A percentile compares a stretch with the other conserved stretches of the same genome.
These are phyloP conservation scores for Pardosa pseudoannulata DNA, from an alignment of 2,888 invertebrate species.

Conservation along the genomic window DNA sequence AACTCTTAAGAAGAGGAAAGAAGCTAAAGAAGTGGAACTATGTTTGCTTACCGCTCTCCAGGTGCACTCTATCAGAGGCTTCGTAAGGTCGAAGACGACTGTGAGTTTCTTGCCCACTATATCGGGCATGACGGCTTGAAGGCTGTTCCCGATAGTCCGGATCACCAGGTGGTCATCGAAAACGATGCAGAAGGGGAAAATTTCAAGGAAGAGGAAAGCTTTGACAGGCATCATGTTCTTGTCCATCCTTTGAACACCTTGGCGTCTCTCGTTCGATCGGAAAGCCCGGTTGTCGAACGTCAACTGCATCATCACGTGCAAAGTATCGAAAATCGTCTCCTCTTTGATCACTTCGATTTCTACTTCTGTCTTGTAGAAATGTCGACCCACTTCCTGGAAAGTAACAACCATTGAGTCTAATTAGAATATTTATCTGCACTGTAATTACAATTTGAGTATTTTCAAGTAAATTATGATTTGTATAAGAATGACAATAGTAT, in stretches of 20 bases:
- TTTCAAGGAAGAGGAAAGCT: constrained; percentile 88
- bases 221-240: constrained; percentile 73
- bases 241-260: constrained; percentile 57
- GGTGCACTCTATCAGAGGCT: constrained; percentile 95
- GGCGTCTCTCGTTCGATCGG: constrained; percentile 61
- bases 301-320: constrained; percentile 94
- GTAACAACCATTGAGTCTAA: too few species aligned
- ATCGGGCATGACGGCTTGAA: constrained; percentile 86
- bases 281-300: constrained; percentile 96
- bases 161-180: constrained; percentile 95
- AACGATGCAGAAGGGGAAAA: constrained; percentile 98
- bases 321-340: constrained; percentile 91
- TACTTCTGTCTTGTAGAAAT: constrained; percentile 97
- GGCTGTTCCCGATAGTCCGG: constrained; percentile 91
- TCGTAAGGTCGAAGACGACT: constrained; percentile 92
- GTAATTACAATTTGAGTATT: too few species aligned
- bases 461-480: too few species aligned
- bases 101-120: constrained; percentile 92
- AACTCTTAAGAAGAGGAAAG: too few species aligned
- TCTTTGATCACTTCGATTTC: constrained; percentile 92
- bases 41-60: constrained; percentile 91
- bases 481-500: too few species aligned
- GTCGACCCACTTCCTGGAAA: constrained; percentile 80
- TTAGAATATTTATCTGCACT: too few species aligned
- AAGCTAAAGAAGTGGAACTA: not conserved